phyloP scores from a whole-genome alignment of 2,888 invertebrate species.

The Sphinx pinastri region DNA sequence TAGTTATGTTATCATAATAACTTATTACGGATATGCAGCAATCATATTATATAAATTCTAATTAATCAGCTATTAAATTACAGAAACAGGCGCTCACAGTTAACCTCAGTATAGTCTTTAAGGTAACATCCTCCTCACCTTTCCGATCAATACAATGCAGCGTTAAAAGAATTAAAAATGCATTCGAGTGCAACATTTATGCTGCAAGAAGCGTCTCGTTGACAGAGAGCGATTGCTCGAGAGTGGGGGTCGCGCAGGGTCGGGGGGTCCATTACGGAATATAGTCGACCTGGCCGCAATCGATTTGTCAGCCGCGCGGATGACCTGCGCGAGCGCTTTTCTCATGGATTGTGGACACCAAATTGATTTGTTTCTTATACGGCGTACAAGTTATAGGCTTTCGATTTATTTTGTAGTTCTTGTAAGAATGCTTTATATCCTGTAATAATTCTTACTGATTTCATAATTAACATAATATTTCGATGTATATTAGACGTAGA shows the following conservation, averaged over 20 bases:
- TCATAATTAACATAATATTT: too few relatives aligned
- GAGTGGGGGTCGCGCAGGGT: neutral
- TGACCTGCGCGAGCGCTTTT: conserved; percentile 12
- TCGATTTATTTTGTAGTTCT: neutral
- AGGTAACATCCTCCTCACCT: neutral
- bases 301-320: neutral
- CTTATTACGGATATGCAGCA: too few relatives aligned
- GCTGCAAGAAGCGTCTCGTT: conserved; percentile 11
- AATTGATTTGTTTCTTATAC: conserved; percentile 19
- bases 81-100: too few relatives aligned
- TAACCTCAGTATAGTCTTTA: neutral
- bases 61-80: too few relatives aligned
- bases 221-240: conserved; percentile 13
- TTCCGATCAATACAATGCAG: neutral
- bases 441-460: too few relatives aligned
- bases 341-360: neutral
- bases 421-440: neutral
- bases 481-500: too few relatives aligned
- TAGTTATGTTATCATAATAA: too few relatives aligned
- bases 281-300: neutral
- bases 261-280: conserved; percentile 6
- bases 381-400: conserved; percentile 3
- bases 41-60: too few relatives aligned
- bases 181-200: conserved; percentile 18
- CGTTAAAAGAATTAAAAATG: conserved; percentile 10